Evolutionary conservation across 2,797 vertebrate genomes (phyloP).

Genomic region (Okamejei kenojei): DNA sequence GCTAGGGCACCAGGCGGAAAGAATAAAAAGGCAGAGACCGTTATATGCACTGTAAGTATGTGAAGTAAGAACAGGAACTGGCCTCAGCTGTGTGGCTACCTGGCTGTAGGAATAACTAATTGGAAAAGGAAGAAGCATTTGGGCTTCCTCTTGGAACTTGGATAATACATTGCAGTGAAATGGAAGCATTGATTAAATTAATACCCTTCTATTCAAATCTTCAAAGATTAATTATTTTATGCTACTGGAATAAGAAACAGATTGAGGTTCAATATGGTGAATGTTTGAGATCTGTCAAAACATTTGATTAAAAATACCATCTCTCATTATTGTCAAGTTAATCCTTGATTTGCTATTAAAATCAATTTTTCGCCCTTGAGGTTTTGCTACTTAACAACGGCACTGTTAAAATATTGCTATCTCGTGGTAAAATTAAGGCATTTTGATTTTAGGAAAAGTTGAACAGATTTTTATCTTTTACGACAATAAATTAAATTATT

Average conservation of each 20-base stretch:
- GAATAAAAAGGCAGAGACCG: neutral
- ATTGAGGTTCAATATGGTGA: neutral
- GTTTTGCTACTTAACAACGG: neutral
- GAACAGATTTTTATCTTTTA: neutral
- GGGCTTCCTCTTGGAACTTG: neutral
- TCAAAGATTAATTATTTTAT: neutral
- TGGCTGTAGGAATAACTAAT: neutral
- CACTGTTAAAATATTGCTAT: slow-evolving; percentile 25
- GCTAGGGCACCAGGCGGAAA: neutral
- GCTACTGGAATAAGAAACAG: neutral
- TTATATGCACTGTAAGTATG: neutral
- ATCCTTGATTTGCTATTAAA: neutral
- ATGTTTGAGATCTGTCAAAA: neutral
- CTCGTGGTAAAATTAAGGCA: slow-evolving; percentile 9
- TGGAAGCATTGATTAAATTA: neutral
- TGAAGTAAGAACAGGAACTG: neutral
- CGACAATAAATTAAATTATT: neutral
- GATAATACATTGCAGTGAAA: neutral
- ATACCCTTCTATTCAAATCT: neutral
- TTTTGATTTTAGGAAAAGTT: neutral
- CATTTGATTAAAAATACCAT: neutral
- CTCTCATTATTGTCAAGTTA: neutral
- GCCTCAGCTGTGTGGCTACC: neutral
- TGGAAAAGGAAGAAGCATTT: neutral
- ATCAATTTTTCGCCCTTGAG: neutral